Conservation (phyloP, 1,140 invertebrate genomes). For the Zaprionus camerounensis region DNA sequence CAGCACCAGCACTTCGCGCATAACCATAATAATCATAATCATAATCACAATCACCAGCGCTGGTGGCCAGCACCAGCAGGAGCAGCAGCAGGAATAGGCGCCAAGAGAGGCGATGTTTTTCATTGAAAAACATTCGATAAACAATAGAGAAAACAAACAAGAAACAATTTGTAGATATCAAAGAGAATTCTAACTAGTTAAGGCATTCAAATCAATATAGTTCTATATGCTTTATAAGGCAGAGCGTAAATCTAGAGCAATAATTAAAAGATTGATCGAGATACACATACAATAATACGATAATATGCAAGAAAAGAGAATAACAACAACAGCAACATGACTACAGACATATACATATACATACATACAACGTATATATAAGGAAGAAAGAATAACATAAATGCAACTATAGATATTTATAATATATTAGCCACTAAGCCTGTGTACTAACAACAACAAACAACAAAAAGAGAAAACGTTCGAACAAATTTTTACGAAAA, state of each 20-base stretch:
- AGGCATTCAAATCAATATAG: slow-evolving; percentile 21
- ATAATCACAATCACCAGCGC: slow-evolving; percentile 66
- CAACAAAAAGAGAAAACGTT: slow-evolving; percentile 90
- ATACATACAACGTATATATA: slow-evolving; percentile 49
- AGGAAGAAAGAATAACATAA: slow-evolving; percentile 57
- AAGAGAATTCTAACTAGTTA: slow-evolving; percentile 49
- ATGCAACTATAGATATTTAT: slow-evolving; percentile 62
- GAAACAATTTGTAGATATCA: slow-evolving; percentile 38
- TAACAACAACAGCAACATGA: slow-evolving; percentile 32
- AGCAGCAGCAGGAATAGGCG: slow-evolving; percentile 54
- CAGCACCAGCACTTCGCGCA: slow-evolving; percentile 46
- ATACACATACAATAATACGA: slow-evolving; percentile 55
- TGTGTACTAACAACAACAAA: slow-evolving; percentile 87
- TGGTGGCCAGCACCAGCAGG: slow-evolving; percentile 70
- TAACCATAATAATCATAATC: slow-evolving; percentile 54
- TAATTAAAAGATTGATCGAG: slow-evolving; percentile 59
- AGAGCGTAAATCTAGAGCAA: slow-evolving; percentile 51
- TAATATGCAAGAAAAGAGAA: slow-evolving; percentile 24
- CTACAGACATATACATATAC: slow-evolving; percentile 48
- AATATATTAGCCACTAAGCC: slow-evolving; percentile 89
- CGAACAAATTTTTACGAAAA: slow-evolving; percentile 96
- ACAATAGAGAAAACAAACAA: slow-evolving; percentile 34
- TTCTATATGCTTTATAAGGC: slow-evolving; percentile 19
- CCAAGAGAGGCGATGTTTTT: slow-evolving; percentile 83
- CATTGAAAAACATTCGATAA: slow-evolving; percentile 66